Conservation (phyloP, 2,888 invertebrate genomes). For the Volucella zonaria region DNA sequence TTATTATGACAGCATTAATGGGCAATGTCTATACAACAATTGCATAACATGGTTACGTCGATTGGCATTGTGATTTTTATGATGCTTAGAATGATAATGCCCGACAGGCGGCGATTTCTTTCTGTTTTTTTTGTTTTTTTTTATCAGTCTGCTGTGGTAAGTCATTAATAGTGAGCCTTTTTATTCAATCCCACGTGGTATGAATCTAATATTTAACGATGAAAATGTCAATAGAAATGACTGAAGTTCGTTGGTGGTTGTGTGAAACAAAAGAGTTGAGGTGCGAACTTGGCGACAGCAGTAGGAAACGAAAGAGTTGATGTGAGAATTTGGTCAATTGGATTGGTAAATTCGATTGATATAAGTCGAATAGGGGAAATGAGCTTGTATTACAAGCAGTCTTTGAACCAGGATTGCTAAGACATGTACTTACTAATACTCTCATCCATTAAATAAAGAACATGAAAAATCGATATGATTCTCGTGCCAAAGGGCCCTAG, state of each 20-base stretch:
- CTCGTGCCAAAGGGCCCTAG: too few relatives aligned
- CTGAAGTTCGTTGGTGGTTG: too few relatives aligned
- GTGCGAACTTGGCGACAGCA: constrained; percentile 1
- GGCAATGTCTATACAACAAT: constrained; percentile 61
- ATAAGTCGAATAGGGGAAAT: too few relatives aligned
- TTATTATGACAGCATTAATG: constrained; percentile 66
- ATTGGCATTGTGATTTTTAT: constrained; percentile 43
- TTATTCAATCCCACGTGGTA: background rate
- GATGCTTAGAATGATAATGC: constrained; percentile 36
- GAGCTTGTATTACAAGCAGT: too few relatives aligned
- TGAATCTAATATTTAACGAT: background rate
- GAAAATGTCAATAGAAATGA: background rate
- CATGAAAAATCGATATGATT: too few relatives aligned
- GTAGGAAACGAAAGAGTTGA: too few relatives aligned
- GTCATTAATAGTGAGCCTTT: background rate
- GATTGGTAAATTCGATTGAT: too few relatives aligned
- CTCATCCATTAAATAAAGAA: too few relatives aligned
- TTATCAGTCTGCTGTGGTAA: background rate
- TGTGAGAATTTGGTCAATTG: too few relatives aligned
- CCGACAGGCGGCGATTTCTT: background rate
- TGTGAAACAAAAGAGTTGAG: constrained; percentile 15
- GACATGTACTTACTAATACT: too few relatives aligned
- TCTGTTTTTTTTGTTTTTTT: background rate
- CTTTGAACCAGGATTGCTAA: too few relatives aligned
- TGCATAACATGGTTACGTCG: constrained; percentile 63